Conservation (phyloP, 2,113 vertebrate species). For the Mellivora capensis region DNA sequence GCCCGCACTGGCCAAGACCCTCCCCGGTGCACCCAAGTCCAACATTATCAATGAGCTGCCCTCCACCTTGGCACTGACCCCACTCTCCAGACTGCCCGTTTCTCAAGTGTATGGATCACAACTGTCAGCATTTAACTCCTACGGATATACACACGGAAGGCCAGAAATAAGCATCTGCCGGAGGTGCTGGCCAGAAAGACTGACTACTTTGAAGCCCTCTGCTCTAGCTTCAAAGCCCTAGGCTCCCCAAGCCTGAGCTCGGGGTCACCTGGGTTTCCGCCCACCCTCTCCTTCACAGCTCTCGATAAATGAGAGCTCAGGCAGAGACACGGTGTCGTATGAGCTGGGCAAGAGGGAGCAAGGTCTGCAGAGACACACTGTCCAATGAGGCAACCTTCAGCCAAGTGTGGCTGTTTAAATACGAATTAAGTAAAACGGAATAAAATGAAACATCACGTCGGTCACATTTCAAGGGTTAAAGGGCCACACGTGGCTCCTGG, state of each 20-base stretch:
- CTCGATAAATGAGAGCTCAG: neutral
- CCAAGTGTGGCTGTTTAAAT: neutral
- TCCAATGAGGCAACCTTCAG: neutral
- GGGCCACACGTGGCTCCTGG: neutral
- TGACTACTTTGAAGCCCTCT: neutral
- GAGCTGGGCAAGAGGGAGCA: neutral
- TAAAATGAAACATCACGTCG: neutral
- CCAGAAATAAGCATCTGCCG: neutral
- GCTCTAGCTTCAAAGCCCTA: neutral
- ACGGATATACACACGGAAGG: neutral
- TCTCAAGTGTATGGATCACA: neutral
- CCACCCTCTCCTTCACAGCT: neutral
- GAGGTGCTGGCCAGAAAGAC: neutral
- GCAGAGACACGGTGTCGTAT: neutral
- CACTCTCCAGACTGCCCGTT: neutral
- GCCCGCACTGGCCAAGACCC: neutral
- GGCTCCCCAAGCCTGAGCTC: neutral
- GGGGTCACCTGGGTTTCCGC: neutral
- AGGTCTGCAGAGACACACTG: neutral
- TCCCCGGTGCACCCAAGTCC: neutral
- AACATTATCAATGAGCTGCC: neutral
- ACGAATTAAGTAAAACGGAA: neutral
- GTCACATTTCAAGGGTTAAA: neutral
- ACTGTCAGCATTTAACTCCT: neutral
- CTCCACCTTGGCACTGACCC: neutral